Evolutionary conservation across 2,797 vertebrate species (phyloP).

Genomic region (Myotis pilosus): DNA sequence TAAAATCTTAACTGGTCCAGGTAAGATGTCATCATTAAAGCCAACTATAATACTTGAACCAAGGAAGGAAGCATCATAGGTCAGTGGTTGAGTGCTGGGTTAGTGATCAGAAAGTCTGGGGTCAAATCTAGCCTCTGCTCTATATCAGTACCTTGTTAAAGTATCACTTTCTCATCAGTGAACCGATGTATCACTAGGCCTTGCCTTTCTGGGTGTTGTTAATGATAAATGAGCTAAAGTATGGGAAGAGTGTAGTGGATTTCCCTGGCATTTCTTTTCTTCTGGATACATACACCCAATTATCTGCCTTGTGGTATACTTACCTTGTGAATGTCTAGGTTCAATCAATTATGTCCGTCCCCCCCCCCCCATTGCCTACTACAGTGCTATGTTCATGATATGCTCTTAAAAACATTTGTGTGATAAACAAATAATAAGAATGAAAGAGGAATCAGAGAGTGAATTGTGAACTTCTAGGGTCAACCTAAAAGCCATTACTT

Average conservation of each 20-base stretch:
- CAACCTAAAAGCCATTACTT: slow-evolving; percentile 56
- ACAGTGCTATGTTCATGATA: neutral
- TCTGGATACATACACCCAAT: neutral
- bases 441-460: slow-evolving; percentile 38
- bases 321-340: neutral
- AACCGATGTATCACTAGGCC: neutral
- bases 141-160: neutral
- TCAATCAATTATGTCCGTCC: neutral
- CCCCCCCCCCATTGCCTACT: neutral
- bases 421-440: slow-evolving; percentile 51
- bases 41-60: neutral
- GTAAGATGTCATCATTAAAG: neutral
- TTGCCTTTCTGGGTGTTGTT: neutral
- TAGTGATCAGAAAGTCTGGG: neutral
- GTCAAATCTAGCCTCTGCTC: neutral
- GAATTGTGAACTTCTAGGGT: slow-evolving; percentile 16
- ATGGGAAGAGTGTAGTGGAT: neutral
- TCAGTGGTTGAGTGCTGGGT: neutral
- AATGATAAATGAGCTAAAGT: neutral
- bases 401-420: neutral
- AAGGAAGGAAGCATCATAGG: neutral
- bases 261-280: neutral
- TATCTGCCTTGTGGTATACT: neutral
- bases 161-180: neutral
- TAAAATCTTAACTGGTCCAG: neutral